Evolutionary conservation across 2,113 vertebrate genomes (phyloP).

Genomic region (Sorex fumeus): DNA sequence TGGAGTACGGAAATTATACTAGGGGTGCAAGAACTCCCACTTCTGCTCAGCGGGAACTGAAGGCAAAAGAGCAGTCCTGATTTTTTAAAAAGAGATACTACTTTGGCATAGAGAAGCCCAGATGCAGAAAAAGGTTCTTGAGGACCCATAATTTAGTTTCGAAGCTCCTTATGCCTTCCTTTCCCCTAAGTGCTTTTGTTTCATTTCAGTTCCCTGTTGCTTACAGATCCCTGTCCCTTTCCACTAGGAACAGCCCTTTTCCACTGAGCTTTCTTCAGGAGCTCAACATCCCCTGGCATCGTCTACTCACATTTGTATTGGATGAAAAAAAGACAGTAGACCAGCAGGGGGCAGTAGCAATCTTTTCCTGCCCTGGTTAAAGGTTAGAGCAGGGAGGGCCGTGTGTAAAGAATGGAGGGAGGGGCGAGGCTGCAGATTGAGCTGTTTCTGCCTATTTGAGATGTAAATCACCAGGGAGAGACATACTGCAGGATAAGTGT

Average conservation of each 20-base stretch:
- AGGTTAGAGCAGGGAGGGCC: conserved; percentile 63
- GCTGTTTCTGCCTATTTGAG: conserved; percentile 46
- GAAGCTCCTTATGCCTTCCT: conserved; percentile 49
- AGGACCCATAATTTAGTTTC: conserved; percentile 30
- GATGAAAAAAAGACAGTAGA: conserved; percentile 7
- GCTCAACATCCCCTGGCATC: conserved; percentile 58
- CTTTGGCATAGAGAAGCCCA: background rate
- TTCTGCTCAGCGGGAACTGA: background rate
- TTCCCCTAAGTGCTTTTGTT: background rate
- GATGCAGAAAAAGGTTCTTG: background rate
- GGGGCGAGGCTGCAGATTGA: background rate
- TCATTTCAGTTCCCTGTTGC: conserved; percentile 52
- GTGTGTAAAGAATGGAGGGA: conserved; percentile 53
- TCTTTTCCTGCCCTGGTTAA: conserved; percentile 71
- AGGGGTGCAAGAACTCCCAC: background rate
- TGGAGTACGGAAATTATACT: conserved; percentile 44
- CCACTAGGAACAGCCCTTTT: conserved; percentile 67
- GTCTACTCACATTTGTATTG: conserved; percentile 48
- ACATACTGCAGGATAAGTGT: conserved; percentile 36
- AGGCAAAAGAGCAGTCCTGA: conserved; percentile 60
- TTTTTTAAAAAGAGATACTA: background rate
- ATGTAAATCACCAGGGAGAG: conserved; percentile 28
- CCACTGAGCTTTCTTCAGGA: conserved; percentile 58
- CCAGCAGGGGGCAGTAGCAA: conserved; percentile 84
- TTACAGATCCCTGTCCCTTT: conserved; percentile 13